Evolutionary conservation across 2,797 vertebrate genomes (phyloP), one percentile per base, ranked within the genome.

Genomic region (Acrocephalus scirpaceus): DNA sequence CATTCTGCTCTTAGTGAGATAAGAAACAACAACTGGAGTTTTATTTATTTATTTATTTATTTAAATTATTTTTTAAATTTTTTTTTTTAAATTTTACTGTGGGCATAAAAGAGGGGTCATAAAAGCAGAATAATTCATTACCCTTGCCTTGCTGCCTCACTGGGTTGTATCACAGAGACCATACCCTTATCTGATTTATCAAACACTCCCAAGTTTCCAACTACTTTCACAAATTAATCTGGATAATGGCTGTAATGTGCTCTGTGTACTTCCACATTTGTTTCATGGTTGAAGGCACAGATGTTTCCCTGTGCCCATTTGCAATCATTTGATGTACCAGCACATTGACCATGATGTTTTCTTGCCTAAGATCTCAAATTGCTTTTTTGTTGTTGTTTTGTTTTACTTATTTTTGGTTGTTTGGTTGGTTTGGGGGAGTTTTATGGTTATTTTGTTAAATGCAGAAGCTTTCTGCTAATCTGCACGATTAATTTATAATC

Each of bases 401-500:
- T 34, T 9, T 14, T 6, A 13, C 25, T 40, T 29, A 5, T 3
- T 34, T 48, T 67, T 60, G 3, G 4, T 61, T 67, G 12, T 2
- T 62, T 38, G 20, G n/a, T n/a, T 44, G 27, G 29, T n/a, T 45
- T 5, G 4, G 5, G 10, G 21, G 20, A 29, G 7, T 18, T 58
- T 40, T 38, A 15, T 40, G 4, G 12, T 42, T 74, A 25, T 90
- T 76, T 79, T n/a, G 26, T 36, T 92, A 90, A 96, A 88, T 56
- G 26, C 62, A 91, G 67, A n/a, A 83, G 70, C 71, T 60, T 79
- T 72, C 44, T 34, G 45, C 64, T 88, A 56, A 78, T 88, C 73
- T 82, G n/a, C 15, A 76, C 66, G 70, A 93, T 86, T 56, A 91
- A 71, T 88, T 95, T 82, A 45, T 86, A 92, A 93, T 89, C 66